Evolutionary conservation across 1,140 invertebrate species (phyloP).

Genomic region (Drosophila auraria): DNA sequence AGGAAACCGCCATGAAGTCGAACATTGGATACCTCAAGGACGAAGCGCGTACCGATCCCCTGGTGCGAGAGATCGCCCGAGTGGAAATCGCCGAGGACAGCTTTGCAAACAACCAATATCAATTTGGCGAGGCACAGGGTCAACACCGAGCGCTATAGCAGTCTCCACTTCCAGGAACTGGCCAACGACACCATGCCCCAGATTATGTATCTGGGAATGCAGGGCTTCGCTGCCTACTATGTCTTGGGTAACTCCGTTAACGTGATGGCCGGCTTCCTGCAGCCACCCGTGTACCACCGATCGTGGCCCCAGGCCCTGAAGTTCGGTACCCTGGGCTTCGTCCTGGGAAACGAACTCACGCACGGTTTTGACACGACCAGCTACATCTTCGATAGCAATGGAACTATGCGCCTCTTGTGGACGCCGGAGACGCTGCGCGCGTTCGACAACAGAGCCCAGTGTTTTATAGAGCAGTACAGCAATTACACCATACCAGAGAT

Average conservation of each 20-base stretch:
- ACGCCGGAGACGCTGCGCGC: conserved; percentile 36
- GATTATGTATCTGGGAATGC: conserved; percentile 52
- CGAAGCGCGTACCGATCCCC: conserved; percentile 23
- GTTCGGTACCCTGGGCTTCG: conserved; percentile 72
- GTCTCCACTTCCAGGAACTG: conserved; percentile 45
- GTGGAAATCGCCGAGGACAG: conserved; percentile 33
- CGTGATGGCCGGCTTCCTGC: conserved; percentile 93
- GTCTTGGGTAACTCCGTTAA: conserved; percentile 72
- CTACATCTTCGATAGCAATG: conserved; percentile 45
- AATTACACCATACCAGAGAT: conserved; percentile 85
- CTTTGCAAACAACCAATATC: conserved; percentile 54
- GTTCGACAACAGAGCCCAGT: conserved; percentile 86
- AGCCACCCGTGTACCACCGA: conserved; percentile 95
- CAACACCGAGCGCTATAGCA: conserved; percentile 50
- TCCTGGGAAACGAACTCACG: conserved; percentile 72
- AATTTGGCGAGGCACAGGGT: conserved; percentile 47
- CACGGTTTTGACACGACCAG: conserved; percentile 71
- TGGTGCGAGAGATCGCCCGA: conserved; percentile 54
- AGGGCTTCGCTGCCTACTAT: conserved; percentile 68
- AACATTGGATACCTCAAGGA: conserved; percentile 88
- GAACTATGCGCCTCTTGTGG: conserved; percentile 74
- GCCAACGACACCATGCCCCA: conserved; percentile 59
- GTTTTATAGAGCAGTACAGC: conserved; percentile 91
- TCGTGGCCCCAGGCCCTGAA: conserved; percentile 69
- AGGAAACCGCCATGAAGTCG: conserved; percentile 86